Conservation (phyloP, 1,140 invertebrate species). For the Drosophila novamexicana region DNA sequence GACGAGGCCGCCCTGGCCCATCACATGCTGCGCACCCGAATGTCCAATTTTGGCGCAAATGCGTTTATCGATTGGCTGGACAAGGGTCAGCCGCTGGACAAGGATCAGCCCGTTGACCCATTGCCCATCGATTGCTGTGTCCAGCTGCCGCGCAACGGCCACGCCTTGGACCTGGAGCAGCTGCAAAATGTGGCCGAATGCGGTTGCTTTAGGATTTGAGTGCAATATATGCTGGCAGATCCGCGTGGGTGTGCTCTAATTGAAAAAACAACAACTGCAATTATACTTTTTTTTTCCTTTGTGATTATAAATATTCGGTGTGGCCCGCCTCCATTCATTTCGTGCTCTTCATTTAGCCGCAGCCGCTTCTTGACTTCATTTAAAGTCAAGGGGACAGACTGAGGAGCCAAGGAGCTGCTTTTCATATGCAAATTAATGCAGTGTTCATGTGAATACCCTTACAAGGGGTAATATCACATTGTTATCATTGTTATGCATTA, state of each 20-base stretch:
- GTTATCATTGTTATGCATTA: no score
- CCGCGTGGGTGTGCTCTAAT: no score
- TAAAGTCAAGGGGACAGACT: constrained; percentile 57
- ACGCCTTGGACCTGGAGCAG: not conserved
- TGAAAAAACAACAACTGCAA: not conserved
- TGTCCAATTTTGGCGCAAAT: constrained; percentile 22
- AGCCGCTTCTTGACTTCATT: constrained; percentile 79
- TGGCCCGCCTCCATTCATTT: not conserved
- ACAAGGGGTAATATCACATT: no score
- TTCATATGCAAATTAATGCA: constrained; percentile 79
- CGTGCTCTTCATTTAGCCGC: constrained; percentile 10
- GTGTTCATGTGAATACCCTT: constrained; percentile 23
- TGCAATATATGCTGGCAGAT: constrained; percentile 1
- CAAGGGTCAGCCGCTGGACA: not conserved
- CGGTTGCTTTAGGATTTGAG: constrained; percentile 20
- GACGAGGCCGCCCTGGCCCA: constrained; percentile 39
- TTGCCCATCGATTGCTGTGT: constrained; percentile 22
- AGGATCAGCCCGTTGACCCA: not conserved
- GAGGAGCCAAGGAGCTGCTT: constrained; percentile 42
- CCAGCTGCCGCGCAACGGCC: constrained; percentile 1
- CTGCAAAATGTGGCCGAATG: not conserved
- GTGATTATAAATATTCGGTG: constrained; percentile 23
- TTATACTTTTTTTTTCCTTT: constrained; percentile 27
- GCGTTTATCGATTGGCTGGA: constrained; percentile 44
- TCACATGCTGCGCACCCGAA: constrained; percentile 4